phyloP scores from a whole-genome alignment of 2,113 vertebrate species.

The Pheucticus melanocephalus region DNA sequence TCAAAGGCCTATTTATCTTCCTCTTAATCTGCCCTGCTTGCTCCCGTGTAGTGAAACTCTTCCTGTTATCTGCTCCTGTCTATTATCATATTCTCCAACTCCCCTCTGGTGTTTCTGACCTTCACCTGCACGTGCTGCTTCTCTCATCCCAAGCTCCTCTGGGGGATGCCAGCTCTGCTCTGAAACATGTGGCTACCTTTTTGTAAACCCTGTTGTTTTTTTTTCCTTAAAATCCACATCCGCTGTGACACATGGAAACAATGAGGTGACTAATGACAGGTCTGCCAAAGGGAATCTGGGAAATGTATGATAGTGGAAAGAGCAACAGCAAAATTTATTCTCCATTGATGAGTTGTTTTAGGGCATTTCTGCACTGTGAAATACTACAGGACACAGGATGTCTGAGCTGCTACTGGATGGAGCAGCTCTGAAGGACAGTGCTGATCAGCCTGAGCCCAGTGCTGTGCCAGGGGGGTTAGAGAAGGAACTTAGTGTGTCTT shows the following conservation, averaged over 20 bases:
- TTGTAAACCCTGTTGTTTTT: background rate
- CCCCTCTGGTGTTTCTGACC: background rate
- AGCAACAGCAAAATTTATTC: background rate
- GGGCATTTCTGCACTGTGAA: background rate
- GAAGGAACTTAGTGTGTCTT: background rate
- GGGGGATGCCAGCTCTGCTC: background rate
- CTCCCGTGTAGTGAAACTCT: background rate
- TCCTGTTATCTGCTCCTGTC: conserved; percentile 15
- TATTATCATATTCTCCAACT: conserved; percentile 2
- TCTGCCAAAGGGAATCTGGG: background rate
- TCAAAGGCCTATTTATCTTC: conserved; percentile 50
- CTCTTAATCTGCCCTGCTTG: conserved; percentile 12
- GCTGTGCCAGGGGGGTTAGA: background rate
- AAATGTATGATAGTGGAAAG: background rate
- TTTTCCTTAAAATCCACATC: background rate
- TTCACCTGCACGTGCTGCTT: conserved; percentile 4
- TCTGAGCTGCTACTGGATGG: background rate
- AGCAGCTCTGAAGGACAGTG: background rate
- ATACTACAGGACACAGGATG: background rate
- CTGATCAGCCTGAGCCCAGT: background rate
- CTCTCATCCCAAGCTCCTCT: background rate
- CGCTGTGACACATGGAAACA: background rate
- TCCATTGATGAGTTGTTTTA: background rate
- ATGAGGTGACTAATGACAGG: background rate
- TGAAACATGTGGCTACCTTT: background rate